Percentiles rank a stretch among this genome's conserved stretches.
These are phyloP conservation scores for Agrotis segetum DNA, from an alignment of 2,888 invertebrate genomes.

Conservation along the genomic window DNA sequence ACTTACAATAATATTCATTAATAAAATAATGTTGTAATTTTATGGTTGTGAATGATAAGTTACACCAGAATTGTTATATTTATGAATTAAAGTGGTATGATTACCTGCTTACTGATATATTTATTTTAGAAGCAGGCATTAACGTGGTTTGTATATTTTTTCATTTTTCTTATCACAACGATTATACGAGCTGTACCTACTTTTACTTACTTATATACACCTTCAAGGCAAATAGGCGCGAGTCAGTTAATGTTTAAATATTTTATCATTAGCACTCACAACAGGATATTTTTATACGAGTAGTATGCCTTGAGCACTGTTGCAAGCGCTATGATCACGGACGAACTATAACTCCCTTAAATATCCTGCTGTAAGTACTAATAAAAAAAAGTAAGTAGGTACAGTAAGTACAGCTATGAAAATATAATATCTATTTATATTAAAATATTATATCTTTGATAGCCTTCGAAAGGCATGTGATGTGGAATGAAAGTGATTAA, in stretches of 20 bases:
- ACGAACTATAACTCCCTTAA: no score
- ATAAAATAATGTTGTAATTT: slow-evolving; percentile 69
- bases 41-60: slow-evolving; percentile 83
- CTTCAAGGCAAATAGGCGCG: neutral
- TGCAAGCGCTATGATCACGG: no score
- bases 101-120: slow-evolving; percentile 24
- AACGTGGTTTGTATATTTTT: neutral
- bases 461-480: slow-evolving; percentile 79
- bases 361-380: no score
- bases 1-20: slow-evolving; percentile 47
- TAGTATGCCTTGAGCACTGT: no score
- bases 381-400: no score
- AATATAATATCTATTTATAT: neutral
- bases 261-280: no score
- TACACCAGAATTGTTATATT: slow-evolving; percentile 63
- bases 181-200: no score
- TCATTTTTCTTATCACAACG: no score
- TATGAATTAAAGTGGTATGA: slow-evolving; percentile 55
- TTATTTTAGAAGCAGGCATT: slow-evolving; percentile 26
- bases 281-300: no score
- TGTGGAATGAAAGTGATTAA: slow-evolving; percentile 84
- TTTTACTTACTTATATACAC: neutral
- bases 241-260: no score
- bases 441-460: neutral
- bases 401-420: neutral